A percentile compares a stretch with the other conserved stretches of the same genome.
These are phyloP conservation scores for Dolichallabes microphthalmus DNA, from an alignment of 2,113 vertebrate species.

Conservation along the genomic window DNA sequence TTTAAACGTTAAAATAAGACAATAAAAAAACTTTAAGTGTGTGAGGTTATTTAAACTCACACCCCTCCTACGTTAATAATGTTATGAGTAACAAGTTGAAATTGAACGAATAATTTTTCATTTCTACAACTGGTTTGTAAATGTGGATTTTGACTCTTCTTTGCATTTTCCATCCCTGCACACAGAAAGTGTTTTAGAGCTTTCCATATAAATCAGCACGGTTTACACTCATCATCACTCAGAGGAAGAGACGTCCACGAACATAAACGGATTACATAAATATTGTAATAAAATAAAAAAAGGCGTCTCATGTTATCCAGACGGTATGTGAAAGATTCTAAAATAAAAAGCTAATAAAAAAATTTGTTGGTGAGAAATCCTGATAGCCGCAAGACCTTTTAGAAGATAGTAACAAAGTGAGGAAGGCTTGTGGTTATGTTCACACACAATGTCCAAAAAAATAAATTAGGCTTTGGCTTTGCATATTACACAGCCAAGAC, in stretches of 20 bases:
- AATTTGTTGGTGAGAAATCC: background rate
- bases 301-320: background rate
- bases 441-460: conserved; percentile 15
- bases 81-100: background rate
- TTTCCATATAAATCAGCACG: background rate
- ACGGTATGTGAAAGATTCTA: background rate
- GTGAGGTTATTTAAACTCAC: background rate
- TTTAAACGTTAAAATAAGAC: background rate
- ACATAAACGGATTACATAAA: background rate
- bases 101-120: background rate
- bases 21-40: background rate
- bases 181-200: background rate
- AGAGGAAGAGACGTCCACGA: background rate
- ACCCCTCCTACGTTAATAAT: background rate
- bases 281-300: background rate
- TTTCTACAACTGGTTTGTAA: background rate
- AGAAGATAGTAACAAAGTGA: background rate
- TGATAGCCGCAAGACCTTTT: background rate
- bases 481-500: conserved; percentile 32
- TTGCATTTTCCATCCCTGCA: background rate
- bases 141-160: background rate
- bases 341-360: background rate
- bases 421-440: background rate
- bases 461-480: conserved; percentile 9
- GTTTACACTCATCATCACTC: background rate